Conservation (phyloP, 2,888 invertebrate species). For the Cetonia aurata region DNA sequence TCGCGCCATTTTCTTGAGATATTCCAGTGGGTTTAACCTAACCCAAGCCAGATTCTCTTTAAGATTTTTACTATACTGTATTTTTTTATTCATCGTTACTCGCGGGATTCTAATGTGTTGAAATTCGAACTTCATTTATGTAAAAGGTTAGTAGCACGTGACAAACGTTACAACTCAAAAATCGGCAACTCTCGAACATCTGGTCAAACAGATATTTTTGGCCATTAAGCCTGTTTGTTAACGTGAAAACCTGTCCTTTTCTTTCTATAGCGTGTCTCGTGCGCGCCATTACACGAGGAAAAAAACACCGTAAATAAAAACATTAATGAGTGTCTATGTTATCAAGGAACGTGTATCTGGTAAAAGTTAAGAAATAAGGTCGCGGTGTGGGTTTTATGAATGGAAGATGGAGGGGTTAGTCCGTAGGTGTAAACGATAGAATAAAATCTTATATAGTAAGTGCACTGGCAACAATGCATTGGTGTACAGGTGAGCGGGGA, state of each 20-base stretch:
- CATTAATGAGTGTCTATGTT: constrained; percentile 47
- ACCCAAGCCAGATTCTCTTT: constrained; percentile 46
- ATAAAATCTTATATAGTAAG: constrained; percentile 49
- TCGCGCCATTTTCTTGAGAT: constrained; percentile 47
- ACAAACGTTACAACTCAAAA: constrained; percentile 14
- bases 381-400: constrained; percentile 57
- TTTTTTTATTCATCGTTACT: constrained; percentile 13
- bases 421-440: constrained; percentile 53
- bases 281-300: constrained; percentile 18
- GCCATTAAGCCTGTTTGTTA: constrained; percentile 17
- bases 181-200: constrained; percentile 17
- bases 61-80: neutral
- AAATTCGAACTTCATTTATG: constrained; percentile 8
- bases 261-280: constrained; percentile 17
- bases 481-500: constrained; percentile 49
- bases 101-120: neutral
- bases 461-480: constrained; percentile 50
- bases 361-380: constrained; percentile 56
- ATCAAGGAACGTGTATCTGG: constrained; percentile 48
- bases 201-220: constrained; percentile 20
- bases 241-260: constrained; percentile 30
- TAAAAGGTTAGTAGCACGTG: constrained; percentile 31
- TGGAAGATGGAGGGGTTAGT: constrained; percentile 51
- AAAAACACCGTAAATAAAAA: constrained; percentile 47
- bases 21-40: constrained; percentile 31